Evolutionary conservation across 2,888 invertebrate species (phyloP).

Genomic region (Hypolimnas misippus): DNA sequence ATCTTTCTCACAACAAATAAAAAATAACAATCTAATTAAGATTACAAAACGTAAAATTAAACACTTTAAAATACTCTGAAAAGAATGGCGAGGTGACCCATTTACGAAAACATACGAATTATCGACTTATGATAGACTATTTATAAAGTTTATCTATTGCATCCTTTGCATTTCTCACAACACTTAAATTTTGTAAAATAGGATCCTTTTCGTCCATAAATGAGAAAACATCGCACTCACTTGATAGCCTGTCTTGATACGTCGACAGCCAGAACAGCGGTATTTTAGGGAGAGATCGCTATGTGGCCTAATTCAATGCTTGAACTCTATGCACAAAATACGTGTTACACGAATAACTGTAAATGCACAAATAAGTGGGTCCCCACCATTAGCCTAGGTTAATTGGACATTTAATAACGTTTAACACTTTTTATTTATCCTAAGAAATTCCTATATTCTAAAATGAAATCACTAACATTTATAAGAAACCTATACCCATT

Average conservation of each 20-base stretch:
- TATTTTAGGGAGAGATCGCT: conserved; percentile 85
- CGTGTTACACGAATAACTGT: conserved; percentile 84
- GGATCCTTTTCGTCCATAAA: conserved; percentile 49
- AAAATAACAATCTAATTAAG: conserved; percentile 42
- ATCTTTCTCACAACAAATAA: conserved; percentile 29
- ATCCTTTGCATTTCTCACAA: conserved; percentile 52
- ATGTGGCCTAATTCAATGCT: conserved; percentile 85
- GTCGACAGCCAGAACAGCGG: conserved; percentile 85
- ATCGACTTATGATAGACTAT: conserved; percentile 73
- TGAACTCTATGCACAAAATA: conserved; percentile 84
- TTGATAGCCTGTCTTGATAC: conserved; percentile 71
- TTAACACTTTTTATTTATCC: conserved; percentile 49
- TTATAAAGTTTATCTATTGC: conserved; percentile 63
- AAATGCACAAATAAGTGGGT: conserved; percentile 77
- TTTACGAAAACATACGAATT: conserved; percentile 83
- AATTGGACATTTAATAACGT: conserved; percentile 48
- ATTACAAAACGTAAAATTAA: conserved; percentile 54
- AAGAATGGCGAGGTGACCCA: conserved; percentile 84
- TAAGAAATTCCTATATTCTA: conserved; percentile 47
- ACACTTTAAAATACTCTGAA: conserved; percentile 68
- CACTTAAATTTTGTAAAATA: conserved; percentile 39
- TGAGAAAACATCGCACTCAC: conserved; percentile 70
- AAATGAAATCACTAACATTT: conserved; percentile 67
- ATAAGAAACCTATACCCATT: conserved; percentile 69
- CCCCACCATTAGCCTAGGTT: conserved; percentile 50